Conservation (phyloP, 2,113 vertebrate species). For the Crotalus helleri region DNA sequence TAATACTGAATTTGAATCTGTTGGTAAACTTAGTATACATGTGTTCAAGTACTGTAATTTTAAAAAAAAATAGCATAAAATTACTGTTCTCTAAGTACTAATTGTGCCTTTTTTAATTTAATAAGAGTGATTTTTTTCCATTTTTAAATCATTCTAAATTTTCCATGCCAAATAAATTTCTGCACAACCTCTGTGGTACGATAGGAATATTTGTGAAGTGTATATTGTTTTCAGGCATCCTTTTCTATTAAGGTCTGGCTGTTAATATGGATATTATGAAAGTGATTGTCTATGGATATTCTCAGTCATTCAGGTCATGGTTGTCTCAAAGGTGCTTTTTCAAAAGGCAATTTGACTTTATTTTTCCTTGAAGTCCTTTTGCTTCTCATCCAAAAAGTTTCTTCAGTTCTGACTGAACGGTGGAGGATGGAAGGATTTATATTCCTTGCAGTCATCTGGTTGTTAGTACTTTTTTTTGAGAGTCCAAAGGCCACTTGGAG, state of each 20-base stretch:
- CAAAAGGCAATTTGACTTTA: too few relatives aligned
- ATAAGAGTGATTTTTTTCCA: background rate
- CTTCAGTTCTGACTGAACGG: too few relatives aligned
- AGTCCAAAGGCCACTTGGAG: background rate
- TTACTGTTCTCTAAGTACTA: background rate
- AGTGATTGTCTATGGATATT: too few relatives aligned
- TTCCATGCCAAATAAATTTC: background rate
- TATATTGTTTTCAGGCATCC: background rate
- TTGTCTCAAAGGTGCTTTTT: too few relatives aligned
- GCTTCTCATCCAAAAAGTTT: too few relatives aligned
- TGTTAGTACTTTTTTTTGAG: too few relatives aligned
- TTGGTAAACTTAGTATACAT: background rate
- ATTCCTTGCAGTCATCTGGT: too few relatives aligned
- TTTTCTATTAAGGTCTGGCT: background rate
- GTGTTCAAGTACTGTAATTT: background rate
- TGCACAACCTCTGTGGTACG: background rate
- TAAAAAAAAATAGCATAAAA: background rate
- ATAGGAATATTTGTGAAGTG: background rate
- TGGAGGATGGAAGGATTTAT: too few relatives aligned
- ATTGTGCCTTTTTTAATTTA: background rate
- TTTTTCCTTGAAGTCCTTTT: too few relatives aligned
- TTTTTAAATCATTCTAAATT: background rate
- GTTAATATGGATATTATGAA: background rate
- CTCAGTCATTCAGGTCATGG: too few relatives aligned
- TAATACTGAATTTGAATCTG: background rate